Conservation (phyloP, 2,888 invertebrate species). For the Tolmerus cingulatus region DNA sequence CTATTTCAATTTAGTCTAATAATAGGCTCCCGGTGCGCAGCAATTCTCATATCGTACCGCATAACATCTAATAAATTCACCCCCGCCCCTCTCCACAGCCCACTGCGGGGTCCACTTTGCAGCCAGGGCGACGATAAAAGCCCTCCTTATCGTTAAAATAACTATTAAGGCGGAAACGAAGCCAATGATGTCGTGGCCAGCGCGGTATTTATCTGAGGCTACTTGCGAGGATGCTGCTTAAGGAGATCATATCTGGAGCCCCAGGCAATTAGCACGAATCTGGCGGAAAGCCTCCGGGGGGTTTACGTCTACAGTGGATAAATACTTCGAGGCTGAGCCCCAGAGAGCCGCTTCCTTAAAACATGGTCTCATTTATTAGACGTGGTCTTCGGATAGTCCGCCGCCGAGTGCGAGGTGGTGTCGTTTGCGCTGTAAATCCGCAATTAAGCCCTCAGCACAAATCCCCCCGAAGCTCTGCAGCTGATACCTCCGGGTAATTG, state of each 20-base stretch:
- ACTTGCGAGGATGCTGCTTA: not conserved
- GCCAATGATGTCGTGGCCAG: not conserved
- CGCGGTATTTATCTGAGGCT: not conserved
- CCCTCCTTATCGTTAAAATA: not conserved
- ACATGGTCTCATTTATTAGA: not conserved
- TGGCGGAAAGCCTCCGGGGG: not conserved
- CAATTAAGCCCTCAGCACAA: slow-evolving; percentile 1
- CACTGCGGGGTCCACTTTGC: not conserved
- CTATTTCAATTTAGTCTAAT: not conserved
- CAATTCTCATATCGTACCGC: not conserved
- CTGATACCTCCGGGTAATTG: slow-evolving; percentile 12
- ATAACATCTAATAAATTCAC: not conserved
- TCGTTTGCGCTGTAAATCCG: not conserved
- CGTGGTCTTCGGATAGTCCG: not conserved
- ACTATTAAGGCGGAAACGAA: not conserved
- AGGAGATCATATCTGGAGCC: not conserved
- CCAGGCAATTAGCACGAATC: slow-evolving; percentile 2
- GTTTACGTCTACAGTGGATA: not conserved
- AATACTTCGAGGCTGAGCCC: not conserved
- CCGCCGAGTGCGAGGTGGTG: not conserved
- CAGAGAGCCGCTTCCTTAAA: not conserved
- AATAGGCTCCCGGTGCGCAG: not conserved
- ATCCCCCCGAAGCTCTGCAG: not conserved
- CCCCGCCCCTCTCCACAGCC: not conserved
- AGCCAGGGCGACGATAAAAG: not conserved